Evolutionary conservation across 1,140 invertebrate species (phyloP).

Genomic region (Sinella curviseta): DNA sequence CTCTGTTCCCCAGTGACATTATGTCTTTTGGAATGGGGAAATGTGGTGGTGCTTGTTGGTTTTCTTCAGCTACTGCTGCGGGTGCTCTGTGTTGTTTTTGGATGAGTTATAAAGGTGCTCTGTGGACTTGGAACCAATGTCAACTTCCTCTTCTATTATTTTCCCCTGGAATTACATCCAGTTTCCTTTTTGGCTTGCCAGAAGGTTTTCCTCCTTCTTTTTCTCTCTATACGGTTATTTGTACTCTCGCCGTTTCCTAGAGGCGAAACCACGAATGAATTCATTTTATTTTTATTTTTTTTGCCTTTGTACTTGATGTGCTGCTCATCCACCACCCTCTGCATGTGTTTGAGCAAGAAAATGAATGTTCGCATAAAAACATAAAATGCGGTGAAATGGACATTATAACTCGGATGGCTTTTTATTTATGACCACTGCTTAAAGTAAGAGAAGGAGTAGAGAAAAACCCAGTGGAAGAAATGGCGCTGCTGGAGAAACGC

Average conservation of each 20-base stretch:
- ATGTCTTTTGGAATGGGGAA: neutral
- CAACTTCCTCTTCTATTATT: neutral
- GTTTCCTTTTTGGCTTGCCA: neutral
- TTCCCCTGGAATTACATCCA: neutral
- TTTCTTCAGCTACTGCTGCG: neutral
- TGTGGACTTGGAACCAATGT: neutral
- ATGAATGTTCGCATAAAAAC: neutral
- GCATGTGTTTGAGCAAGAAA: neutral
- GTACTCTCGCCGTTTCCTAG: neutral
- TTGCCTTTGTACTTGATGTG: no score
- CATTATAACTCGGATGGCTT: neutral
- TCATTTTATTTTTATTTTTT: constrained; percentile 7
- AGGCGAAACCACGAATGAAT: constrained; percentile 21
- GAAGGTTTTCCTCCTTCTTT: neutral
- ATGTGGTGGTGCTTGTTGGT: neutral
- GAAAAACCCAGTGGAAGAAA: neutral
- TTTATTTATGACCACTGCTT: constrained; percentile 21
- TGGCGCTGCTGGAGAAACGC: neutral
- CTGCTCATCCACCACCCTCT: neutral
- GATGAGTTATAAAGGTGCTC: neutral
- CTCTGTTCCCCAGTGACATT: neutral
- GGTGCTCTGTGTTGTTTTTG: neutral
- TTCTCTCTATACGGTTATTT: neutral
- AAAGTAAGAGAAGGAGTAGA: neutral
- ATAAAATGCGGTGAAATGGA: constrained; percentile 27